Base-by-base conservation (phyloP, 2,888 invertebrate genomes). In the Bhutanitis thaidina region DNA sequence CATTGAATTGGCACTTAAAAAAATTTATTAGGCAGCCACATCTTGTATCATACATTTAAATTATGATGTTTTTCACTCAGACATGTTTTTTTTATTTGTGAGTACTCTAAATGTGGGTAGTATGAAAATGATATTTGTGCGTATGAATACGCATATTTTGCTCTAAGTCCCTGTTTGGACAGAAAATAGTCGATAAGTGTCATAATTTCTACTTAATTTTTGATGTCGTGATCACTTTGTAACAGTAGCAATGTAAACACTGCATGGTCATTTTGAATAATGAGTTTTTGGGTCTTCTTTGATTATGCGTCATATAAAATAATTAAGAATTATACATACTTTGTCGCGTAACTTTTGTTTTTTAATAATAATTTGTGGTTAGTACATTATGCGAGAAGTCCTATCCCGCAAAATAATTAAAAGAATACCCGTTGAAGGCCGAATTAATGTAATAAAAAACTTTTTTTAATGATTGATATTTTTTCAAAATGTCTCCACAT, bases 141-240 rank as follows among this genome's bases (percentile, higher is more conserved):
- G 39, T 39, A 45, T 29, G 9, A 8, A n/a, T 46, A 46, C 30
- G 38, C 45, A 2, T 9, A n/a, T 30, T 14, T 25, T 45, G 20
- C 50, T 38, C 34, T 15, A 13, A 9, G 12, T 52, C 41, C 35
- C 16, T 14, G 27, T 14, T 34, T 38, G 35, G 41, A 16, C 30
- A 14, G 14, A 34, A 29, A 36, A 30, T 52, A 52, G 51, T 46
- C 37, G 40, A 7, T 52, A 52, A 52, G 51, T 46, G 46, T 52
- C 51, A 46, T 51, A 43, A 36, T 51, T 40, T 46, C 37, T 52
- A 52, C 20, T 37, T 51, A 46, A 43, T 41, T 41, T 27, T 32
- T 30, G 20, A n/a, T 32, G 32, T 5, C 29, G 32, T 40, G 46
- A 52, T 39, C 41, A 41, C 40, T 46, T 46, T 46, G 46, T 52